phyloP scores from a whole-genome alignment of 2,797 vertebrate species.

The Gila robusta region DNA sequence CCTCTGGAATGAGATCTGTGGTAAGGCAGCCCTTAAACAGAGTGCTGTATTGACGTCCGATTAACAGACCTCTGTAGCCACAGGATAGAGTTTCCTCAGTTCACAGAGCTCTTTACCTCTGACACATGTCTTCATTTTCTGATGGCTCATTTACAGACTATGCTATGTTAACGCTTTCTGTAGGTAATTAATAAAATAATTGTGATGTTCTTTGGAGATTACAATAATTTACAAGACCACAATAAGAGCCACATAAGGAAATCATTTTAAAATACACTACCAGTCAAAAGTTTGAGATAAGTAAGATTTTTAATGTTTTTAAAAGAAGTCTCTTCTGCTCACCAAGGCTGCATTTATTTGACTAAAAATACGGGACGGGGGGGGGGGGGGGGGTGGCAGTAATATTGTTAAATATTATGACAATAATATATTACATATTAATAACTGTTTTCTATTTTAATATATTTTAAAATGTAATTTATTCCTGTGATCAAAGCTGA shows the following conservation, averaged over 20 bases:
- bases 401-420: too few species aligned
- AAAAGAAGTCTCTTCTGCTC: too few species aligned
- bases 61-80: conserved; percentile 62
- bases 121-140: conserved; percentile 17
- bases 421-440: too few species aligned
- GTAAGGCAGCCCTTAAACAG: conserved; percentile 60
- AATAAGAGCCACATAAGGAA: conserved; percentile 17
- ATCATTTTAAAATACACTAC: not conserved
- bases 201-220: not conserved
- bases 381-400: too few species aligned
- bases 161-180: not conserved
- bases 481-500: too few species aligned
- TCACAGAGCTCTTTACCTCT: conserved; percentile 56
- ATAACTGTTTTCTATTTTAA: too few species aligned
- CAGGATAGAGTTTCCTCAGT: conserved; percentile 57
- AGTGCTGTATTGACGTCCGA: conserved; percentile 60
- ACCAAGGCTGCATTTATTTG: too few species aligned
- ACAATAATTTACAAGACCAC: conserved; percentile 2
- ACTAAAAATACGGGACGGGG: too few species aligned
- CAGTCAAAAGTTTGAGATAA: too few species aligned
- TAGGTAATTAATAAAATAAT: not conserved
- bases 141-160: not conserved
- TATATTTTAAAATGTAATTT: too few species aligned
- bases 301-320: too few species aligned
- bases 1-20: conserved; percentile 54